These are phyloP conservation scores for Andrena marginata DNA, from an alignment of 2,888 invertebrate genomes.

Conservation along the genomic window DNA sequence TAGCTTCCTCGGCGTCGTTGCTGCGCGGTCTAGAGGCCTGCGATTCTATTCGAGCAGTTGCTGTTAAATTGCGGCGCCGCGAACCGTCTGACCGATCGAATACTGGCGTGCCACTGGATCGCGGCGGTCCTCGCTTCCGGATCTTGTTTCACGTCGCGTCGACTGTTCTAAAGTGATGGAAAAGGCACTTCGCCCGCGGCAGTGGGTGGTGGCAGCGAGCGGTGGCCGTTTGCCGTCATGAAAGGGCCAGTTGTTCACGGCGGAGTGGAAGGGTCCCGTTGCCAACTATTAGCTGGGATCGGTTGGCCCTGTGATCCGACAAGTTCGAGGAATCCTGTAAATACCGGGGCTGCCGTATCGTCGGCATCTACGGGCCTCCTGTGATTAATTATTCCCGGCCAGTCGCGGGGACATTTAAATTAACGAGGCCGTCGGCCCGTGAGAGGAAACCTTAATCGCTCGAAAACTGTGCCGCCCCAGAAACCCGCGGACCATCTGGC, in stretches of 20 bases:
- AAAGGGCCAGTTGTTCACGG: conserved; percentile 24
- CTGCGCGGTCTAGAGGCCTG: background rate
- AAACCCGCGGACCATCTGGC: conserved; percentile 25
- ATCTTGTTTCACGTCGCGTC: too few species aligned
- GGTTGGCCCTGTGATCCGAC: conserved; percentile 38
- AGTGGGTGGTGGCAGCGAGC: background rate
- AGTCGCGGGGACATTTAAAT: conserved; percentile 53
- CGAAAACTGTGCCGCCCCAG: conserved; percentile 51
- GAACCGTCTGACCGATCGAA: too few species aligned
- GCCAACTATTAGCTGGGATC: conserved; percentile 35
- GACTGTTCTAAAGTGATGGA: too few species aligned
- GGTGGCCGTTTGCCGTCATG: background rate
- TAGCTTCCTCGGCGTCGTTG: conserved; percentile 8
- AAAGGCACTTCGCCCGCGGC: background rate
- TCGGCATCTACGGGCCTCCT: conserved; percentile 26
- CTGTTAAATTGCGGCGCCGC: too few species aligned
- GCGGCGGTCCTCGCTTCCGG: too few species aligned
- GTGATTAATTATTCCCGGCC: conserved; percentile 62
- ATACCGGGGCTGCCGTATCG: conserved; percentile 37
- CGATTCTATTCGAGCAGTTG: too few species aligned
- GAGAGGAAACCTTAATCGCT: conserved; percentile 48
- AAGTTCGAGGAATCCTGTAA: conserved; percentile 54
- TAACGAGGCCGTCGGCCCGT: conserved; percentile 51
- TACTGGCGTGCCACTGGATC: too few species aligned
- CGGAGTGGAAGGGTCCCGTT: background rate